Percentiles rank a stretch among this genome's conserved stretches.
These are phyloP conservation scores for Synergus laeviventris DNA, from an alignment of 2,888 invertebrate species.

Conservation along the genomic window DNA sequence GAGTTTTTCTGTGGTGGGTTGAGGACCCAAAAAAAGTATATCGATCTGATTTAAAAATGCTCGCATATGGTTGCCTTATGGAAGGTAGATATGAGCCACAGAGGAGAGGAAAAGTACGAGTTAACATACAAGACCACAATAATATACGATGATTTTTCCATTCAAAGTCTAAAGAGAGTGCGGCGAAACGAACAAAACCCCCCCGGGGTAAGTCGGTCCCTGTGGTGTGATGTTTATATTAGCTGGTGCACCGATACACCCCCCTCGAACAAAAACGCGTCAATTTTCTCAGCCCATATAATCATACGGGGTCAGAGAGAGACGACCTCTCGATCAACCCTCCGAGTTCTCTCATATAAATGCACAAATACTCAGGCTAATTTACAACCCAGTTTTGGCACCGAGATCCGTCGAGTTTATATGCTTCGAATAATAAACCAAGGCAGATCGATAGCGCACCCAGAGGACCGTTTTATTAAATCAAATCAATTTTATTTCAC, in stretches of 20 bases:
- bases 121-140: slow-evolving; percentile 49
- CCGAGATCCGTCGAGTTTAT: slow-evolving; percentile 1
- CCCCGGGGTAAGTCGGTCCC: slow-evolving; percentile 62
- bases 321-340: slow-evolving; percentile 58
- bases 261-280: slow-evolving; percentile 58
- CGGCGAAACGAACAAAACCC: slow-evolving; percentile 56
- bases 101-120: slow-evolving; percentile 42
- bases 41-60: slow-evolving; percentile 43
- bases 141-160: slow-evolving; percentile 67
- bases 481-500: neutral
- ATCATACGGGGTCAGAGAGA: slow-evolving; percentile 69
- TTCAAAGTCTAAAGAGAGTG: slow-evolving; percentile 52
- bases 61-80: slow-evolving; percentile 65
- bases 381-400: slow-evolving; percentile 31
- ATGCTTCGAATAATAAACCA: slow-evolving; percentile 26
- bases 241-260: slow-evolving; percentile 64
- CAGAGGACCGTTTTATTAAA: slow-evolving; percentile 13
- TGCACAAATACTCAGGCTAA: slow-evolving; percentile 24
- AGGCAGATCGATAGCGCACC: neutral
- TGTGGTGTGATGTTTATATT: slow-evolving; percentile 72
- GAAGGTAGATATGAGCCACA: slow-evolving; percentile 43
- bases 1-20: slow-evolving; percentile 20
- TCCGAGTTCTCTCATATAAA: slow-evolving; percentile 33
- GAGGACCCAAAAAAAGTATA: slow-evolving; percentile 34
- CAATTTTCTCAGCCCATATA: slow-evolving; percentile 67